Evolutionary conservation across 2,113 vertebrate genomes (phyloP).

Genomic region (Pelusios castaneus): DNA sequence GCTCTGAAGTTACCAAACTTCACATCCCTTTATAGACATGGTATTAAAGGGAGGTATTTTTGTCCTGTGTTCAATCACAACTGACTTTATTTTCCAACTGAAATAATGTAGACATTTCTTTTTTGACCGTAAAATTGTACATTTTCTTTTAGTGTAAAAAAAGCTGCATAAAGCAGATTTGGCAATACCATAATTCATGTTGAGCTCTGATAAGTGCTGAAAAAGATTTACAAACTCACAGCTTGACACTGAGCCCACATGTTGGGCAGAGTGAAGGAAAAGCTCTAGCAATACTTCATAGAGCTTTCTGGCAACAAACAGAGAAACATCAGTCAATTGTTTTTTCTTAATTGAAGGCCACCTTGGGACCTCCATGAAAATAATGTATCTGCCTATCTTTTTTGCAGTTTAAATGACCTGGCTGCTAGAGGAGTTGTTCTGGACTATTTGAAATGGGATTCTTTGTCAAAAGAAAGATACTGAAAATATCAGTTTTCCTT

Average conservation of each 20-base stretch:
- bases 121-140: conserved; percentile 65
- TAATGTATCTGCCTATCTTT: conserved; percentile 61
- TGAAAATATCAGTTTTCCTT: conserved; percentile 21
- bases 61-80: conserved; percentile 18
- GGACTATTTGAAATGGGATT: conserved; percentile 36
- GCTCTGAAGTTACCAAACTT: conserved; percentile 65
- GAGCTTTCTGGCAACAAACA: conserved; percentile 67
- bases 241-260: conserved; percentile 74
- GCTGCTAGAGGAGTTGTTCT: conserved; percentile 51
- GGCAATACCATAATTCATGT: conserved; percentile 75
- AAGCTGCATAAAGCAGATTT: conserved; percentile 62
- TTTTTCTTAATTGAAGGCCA: conserved; percentile 73
- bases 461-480: conserved; percentile 38
- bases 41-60: background rate
- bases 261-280: conserved; percentile 73
- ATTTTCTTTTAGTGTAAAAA: conserved; percentile 61
- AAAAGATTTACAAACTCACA: conserved; percentile 80
- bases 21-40: background rate
- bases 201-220: conserved; percentile 75
- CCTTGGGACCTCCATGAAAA: conserved; percentile 71
- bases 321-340: conserved; percentile 76
- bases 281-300: conserved; percentile 72
- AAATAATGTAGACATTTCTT: conserved; percentile 37
- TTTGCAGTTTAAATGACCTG: conserved; percentile 65
- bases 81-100: conserved; percentile 56